These are phyloP conservation scores for Nymphalis c-album DNA, from an alignment of 2,888 invertebrate genomes.

Conservation along the genomic window DNA sequence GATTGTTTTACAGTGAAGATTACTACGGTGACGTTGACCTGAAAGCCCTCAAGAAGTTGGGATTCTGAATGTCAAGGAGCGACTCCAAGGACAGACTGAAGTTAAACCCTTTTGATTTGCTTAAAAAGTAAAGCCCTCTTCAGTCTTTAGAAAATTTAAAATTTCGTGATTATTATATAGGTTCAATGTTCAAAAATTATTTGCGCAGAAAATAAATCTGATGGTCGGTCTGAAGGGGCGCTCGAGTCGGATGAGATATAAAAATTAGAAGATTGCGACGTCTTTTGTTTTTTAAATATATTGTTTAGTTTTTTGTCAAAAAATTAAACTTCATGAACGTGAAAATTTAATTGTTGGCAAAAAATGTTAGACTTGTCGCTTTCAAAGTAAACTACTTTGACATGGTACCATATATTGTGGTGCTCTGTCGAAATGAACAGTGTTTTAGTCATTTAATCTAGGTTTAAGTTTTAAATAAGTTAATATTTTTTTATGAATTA, in stretches of 20 bases:
- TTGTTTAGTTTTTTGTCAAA: constrained; percentile 41
- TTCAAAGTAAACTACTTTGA: constrained; percentile 54
- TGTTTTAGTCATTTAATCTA: constrained; percentile 65
- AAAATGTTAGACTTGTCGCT: constrained; percentile 52
- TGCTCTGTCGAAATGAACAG: constrained; percentile 67
- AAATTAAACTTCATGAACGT: constrained; percentile 40
- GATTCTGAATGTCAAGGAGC: constrained; percentile 83
- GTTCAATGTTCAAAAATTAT: constrained; percentile 30
- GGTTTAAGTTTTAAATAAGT: constrained; percentile 36
- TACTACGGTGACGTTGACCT: constrained; percentile 95
- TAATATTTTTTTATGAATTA: constrained; percentile 39
- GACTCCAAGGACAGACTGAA: constrained; percentile 76
- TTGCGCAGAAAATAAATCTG: not conserved
- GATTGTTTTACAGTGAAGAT: constrained; percentile 86
- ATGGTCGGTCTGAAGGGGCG: constrained; percentile 68
- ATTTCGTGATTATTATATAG: constrained; percentile 23
- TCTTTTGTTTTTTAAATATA: constrained; percentile 25
- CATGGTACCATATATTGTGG: constrained; percentile 62
- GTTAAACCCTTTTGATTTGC: constrained; percentile 69
- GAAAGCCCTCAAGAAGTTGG: constrained; percentile 92
- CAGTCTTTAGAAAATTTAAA: constrained; percentile 39
- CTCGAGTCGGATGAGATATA: constrained; percentile 45
- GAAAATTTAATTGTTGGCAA: constrained; percentile 59
- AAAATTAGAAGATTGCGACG: constrained; percentile 16
- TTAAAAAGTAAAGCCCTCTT: constrained; percentile 52